Evolutionary conservation across 2,113 vertebrate genomes (phyloP).

Genomic region (Colossoma macropomum): DNA sequence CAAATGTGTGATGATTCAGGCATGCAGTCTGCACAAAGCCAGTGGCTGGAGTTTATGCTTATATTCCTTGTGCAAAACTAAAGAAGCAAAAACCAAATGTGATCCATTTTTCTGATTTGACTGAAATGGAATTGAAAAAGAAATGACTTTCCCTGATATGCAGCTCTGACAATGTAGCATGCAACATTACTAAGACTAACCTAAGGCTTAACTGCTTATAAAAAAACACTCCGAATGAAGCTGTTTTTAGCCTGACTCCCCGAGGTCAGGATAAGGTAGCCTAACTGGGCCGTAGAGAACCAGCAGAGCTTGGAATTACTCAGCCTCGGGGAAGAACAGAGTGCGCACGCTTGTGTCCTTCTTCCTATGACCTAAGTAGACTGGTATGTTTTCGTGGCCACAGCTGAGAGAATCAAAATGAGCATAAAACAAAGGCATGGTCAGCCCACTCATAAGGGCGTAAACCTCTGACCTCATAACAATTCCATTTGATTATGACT

Average conservation of each 20-base stretch:
- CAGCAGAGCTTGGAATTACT: background rate
- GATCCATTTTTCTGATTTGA: background rate
- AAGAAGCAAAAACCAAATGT: too few relatives aligned
- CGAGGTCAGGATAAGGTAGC: background rate
- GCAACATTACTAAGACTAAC: background rate
- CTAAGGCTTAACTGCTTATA: background rate
- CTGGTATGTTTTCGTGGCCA: constrained; percentile 32
- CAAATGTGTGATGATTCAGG: too few relatives aligned
- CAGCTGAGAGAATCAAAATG: background rate
- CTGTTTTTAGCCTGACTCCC: background rate
- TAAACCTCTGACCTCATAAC: too few relatives aligned
- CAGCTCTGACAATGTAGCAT: background rate
- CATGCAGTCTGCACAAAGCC: too few relatives aligned
- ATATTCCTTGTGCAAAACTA: too few relatives aligned
- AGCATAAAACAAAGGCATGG: constrained; percentile 1
- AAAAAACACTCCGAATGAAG: background rate
- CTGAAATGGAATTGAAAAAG: background rate
- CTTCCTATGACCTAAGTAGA: constrained; percentile 32
- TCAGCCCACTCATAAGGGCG: background rate
- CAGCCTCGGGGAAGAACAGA: background rate
- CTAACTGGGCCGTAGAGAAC: background rate
- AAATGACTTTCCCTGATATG: background rate
- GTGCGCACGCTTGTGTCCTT: background rate
- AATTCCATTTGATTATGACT: background rate
- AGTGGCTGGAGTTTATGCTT: too few relatives aligned